Evolutionary conservation across 2,888 invertebrate species (phyloP), one percentile per base, ranked within the genome.

Genomic region (Amiota minor): DNA sequence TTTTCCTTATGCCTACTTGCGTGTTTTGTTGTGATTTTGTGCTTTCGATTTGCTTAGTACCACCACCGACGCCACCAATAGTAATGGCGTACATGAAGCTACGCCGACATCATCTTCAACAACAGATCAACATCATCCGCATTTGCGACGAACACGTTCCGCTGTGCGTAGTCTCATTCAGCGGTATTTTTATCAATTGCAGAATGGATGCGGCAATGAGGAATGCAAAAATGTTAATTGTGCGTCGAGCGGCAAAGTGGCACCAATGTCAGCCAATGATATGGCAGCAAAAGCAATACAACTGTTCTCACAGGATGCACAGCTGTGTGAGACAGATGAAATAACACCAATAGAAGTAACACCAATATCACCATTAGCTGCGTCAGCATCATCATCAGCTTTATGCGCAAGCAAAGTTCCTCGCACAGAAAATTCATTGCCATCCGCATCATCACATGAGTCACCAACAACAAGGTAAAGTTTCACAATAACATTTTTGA

Each of bases 141-240:
- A 9, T 20, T 4, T 59, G 18, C 67, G 67, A 23, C 69, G 70
- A 35, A 84, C 82, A 23, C 91, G 94, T 71, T 93, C 93, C 74
- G 93, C 94, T 62, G 97, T 96, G 56, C 96, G 94, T 89, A 95
- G 95, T 89, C 91, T 97, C 78, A 97, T 98, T 79, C 96, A 97
- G 90, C 93, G 96, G 86, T 98, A 97, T 90, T 97, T 97, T 90
- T 96, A 96, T 90, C 97, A 98, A 91, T 91, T 98, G 78, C 94
- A 95, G 59, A 95, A 97, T 89, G 98, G 98, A 81, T 98, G 98
- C 90, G 97, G 98, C 35, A 96, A 96, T 90, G 92, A 93, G n/a
- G 92, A 92, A 83, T 98, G 98, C 90, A 92, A 93, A 85, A 98
- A 98, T 91, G 92, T 93, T 86, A 92, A 94, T 89, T 98, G 98